Evolutionary conservation across 2,888 invertebrate species (phyloP).

Genomic region (Aricia artaxerxes): DNA sequence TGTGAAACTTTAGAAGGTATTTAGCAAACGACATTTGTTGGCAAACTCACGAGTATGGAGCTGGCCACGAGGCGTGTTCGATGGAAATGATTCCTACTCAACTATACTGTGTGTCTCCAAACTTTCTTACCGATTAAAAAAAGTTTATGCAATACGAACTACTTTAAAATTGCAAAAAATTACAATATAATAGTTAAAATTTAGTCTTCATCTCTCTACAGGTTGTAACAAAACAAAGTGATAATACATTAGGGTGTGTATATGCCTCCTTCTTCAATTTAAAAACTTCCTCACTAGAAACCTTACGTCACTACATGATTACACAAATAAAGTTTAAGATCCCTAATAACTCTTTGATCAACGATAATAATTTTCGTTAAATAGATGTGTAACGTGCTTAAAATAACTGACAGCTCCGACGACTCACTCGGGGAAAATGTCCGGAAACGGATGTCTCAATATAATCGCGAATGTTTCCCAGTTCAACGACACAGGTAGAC

Average conservation of each 20-base stretch:
- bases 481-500: not conserved
- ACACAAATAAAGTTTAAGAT: not conserved
- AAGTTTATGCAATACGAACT: not conserved
- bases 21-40: not conserved
- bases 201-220: too few species aligned
- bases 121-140: not conserved
- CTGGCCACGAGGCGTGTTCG: not conserved
- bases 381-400: not conserved
- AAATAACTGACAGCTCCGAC: conserved; percentile 2
- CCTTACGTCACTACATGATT: too few species aligned
- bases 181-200: too few species aligned
- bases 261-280: too few species aligned
- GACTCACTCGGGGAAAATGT: not conserved
- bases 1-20: conserved; percentile 16
- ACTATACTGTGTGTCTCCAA: not conserved
- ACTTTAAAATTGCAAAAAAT: too few species aligned
- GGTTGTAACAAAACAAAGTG: too few species aligned
- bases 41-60: not conserved
- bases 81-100: not conserved
- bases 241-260: too few species aligned
- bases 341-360: not conserved
- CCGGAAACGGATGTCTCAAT: conserved; percentile 26
- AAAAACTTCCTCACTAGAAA: too few species aligned
- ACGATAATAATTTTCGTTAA: not conserved
- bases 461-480: conserved; percentile 1